These are phyloP conservation scores for Amazona vittata DNA, from an alignment of 2,113 vertebrate genomes.

Conservation along the genomic window DNA sequence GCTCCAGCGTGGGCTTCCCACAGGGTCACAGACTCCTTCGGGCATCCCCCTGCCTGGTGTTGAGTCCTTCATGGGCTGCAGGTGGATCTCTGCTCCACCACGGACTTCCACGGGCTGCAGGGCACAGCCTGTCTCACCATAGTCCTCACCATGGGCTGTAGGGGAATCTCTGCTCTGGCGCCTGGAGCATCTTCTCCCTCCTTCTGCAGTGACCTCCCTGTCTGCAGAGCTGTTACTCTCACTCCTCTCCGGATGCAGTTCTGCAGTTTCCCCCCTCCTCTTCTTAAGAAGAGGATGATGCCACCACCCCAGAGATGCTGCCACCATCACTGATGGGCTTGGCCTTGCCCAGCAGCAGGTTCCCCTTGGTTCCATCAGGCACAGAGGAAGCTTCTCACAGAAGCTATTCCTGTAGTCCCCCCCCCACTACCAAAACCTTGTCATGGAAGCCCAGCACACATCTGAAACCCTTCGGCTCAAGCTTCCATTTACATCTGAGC, in stretches of 20 bases:
- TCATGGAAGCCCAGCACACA: not conserved
- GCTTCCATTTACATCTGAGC: not conserved
- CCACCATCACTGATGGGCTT: not conserved
- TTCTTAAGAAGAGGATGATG: not conserved
- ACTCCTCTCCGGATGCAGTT: not conserved
- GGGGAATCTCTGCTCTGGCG: not conserved
- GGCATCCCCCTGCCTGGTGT: not conserved
- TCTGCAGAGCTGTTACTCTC: not conserved
- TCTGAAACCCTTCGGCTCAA: not conserved
- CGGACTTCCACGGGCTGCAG: not conserved
- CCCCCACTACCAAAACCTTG: not conserved
- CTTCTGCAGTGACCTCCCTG: not conserved
- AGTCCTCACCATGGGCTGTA: not conserved
- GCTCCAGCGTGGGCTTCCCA: not conserved
- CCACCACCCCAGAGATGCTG: not conserved
- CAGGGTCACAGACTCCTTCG: not conserved
- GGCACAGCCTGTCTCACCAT: not conserved
- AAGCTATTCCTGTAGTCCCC: not conserved
- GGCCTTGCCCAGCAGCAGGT: not conserved
- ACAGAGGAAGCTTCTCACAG: not conserved
- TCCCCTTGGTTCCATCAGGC: not conserved
- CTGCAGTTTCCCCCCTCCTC: not conserved
- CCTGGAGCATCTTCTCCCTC: not conserved
- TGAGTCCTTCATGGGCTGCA: not conserved
- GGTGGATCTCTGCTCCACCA: not conserved